Percentiles rank a stretch among this genome's conserved stretches.
Evolutionary conservation across 2,888 invertebrate species (phyloP).

Genomic region (Eumerus sabulonum): DNA sequence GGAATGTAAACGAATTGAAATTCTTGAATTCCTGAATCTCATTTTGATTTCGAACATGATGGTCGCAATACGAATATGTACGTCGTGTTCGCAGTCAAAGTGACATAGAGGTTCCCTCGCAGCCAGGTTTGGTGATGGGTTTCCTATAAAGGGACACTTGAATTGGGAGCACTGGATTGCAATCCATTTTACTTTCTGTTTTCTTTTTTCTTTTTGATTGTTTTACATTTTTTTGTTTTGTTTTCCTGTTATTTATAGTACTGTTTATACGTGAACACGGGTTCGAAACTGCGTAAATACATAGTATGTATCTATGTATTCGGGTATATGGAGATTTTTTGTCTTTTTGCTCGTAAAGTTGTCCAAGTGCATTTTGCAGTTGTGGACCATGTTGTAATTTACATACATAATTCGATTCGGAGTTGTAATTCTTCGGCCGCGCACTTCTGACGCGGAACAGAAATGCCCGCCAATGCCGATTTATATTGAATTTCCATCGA

Average conservation of each 20-base stretch:
- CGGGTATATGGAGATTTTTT: constrained; percentile 27
- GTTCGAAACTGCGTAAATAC: too few relatives aligned
- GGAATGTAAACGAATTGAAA: constrained; percentile 30
- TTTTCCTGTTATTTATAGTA: constrained; percentile 4
- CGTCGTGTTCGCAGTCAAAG: constrained; percentile 23
- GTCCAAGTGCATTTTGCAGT: constrained; percentile 40
- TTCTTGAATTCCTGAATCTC: constrained; percentile 38
- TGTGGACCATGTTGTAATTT: constrained; percentile 56
- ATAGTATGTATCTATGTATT: too few relatives aligned
- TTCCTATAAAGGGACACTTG: constrained; percentile 31
- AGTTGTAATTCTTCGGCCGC: constrained; percentile 42
- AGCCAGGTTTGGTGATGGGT: constrained; percentile 9
- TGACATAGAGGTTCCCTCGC: constrained; percentile 21
- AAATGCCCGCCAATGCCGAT: not conserved
- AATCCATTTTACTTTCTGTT: not conserved
- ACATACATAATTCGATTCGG: constrained; percentile 64
- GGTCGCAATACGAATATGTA: constrained; percentile 52
- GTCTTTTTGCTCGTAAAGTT: constrained; percentile 38
- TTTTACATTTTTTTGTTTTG: not conserved
- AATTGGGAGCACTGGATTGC: constrained; percentile 4
- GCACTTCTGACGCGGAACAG: constrained; percentile 30
- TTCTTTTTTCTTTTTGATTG: constrained; percentile 13
- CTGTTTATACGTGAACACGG: too few relatives aligned
- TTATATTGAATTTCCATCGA: constrained; percentile 59
- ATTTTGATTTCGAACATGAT: constrained; percentile 46